Evolutionary conservation across 2,888 invertebrate genomes (phyloP).

Genomic region (Podotricha telesiphe): DNA sequence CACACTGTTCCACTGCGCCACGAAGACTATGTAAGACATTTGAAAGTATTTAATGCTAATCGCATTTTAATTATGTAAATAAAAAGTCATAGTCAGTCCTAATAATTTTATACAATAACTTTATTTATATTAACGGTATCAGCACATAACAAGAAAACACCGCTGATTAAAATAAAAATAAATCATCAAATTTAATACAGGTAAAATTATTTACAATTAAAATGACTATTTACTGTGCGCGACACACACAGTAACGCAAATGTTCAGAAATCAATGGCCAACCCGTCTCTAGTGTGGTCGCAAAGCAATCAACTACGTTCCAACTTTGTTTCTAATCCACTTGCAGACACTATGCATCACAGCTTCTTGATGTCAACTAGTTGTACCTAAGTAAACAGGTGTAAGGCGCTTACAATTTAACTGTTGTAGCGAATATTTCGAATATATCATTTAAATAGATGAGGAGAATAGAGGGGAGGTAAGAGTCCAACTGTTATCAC

Average conservation of each 20-base stretch:
- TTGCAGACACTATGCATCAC: constrained; percentile 33
- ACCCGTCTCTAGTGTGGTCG: constrained; percentile 37
- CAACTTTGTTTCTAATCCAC: constrained; percentile 36
- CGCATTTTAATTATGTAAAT: no score
- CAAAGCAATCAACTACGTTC: constrained; percentile 34
- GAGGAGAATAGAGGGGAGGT: no score
- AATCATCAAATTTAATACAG: no score
- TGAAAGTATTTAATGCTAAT: no score
- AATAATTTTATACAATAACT: no score
- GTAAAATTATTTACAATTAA: background rate
- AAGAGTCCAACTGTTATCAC: background rate
- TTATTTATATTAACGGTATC: no score
- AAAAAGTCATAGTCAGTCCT: no score
- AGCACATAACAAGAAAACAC: no score
- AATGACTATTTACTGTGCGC: constrained; percentile 1
- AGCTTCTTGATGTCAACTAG: constrained; percentile 26
- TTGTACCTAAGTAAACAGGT: constrained; percentile 14
- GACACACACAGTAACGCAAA: constrained; percentile 12
- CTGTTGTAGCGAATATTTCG: background rate
- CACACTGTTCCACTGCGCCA: no score
- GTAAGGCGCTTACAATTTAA: constrained; percentile 1
- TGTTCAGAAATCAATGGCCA: constrained; percentile 31
- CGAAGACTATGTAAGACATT: no score
- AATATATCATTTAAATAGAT: background rate
- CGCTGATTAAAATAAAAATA: background rate